These are phyloP conservation scores for Adineta ricciae DNA, from an alignment of 2,888 invertebrate species.

Conservation along the genomic window DNA sequence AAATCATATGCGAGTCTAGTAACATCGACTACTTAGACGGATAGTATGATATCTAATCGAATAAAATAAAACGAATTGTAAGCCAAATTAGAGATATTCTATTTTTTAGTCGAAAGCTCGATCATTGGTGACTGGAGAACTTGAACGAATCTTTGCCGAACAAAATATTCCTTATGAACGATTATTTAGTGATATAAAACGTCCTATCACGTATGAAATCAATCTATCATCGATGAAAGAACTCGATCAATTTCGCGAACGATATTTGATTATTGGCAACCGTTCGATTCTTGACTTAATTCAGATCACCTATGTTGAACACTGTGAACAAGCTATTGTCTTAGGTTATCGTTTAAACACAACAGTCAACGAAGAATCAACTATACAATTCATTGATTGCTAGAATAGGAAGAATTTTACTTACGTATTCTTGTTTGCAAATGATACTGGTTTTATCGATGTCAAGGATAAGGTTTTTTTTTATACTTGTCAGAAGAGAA, in stretches of 20 bases:
- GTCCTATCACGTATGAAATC: neutral
- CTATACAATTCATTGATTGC: neutral
- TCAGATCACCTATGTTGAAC: neutral
- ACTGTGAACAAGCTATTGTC: neutral
- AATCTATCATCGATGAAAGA: neutral
- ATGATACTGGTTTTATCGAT: neutral
- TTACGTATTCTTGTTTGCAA: neutral
- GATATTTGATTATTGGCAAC: neutral
- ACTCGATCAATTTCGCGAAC: neutral
- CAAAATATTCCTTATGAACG: neutral
- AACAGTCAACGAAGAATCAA: neutral
- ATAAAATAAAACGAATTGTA: no score
- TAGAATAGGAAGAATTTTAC: neutral
- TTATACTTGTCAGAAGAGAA: neutral
- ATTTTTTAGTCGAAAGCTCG: neutral
- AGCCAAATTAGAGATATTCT: no score
- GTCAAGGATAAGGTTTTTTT: neutral
- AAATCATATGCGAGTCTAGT: no score
- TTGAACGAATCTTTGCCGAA: constrained; percentile 2
- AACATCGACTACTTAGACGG: no score
- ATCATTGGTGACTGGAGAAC: neutral
- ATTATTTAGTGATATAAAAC: neutral
- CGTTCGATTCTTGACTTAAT: neutral
- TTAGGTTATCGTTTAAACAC: constrained; percentile 1
- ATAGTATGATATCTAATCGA: no score